Conservation (phyloP, 2,797 vertebrate genomes). For the Cyprinodon diabolis region DNA sequence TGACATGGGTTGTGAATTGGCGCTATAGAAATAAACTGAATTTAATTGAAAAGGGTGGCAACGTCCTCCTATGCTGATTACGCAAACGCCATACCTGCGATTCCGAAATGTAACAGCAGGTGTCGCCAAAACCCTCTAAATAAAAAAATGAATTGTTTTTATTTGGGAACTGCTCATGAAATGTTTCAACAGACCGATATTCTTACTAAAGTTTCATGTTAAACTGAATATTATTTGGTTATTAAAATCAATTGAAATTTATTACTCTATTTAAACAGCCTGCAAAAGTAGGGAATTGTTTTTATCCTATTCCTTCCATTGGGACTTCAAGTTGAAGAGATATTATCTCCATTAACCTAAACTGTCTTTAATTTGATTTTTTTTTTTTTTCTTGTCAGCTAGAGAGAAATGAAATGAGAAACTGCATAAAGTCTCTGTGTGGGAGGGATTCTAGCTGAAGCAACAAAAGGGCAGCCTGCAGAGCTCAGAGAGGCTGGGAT, state of each 20-base stretch:
- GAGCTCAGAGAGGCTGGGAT: constrained; percentile 43
- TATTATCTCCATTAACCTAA: background rate
- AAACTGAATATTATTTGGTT: background rate
- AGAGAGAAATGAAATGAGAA: constrained; percentile 11
- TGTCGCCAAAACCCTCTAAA: constrained; percentile 20
- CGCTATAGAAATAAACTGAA: no score
- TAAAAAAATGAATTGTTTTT: background rate
- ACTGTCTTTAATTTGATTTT: background rate
- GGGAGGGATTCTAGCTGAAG: constrained; percentile 75
- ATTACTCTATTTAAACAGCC: background rate
- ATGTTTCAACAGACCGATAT: background rate
- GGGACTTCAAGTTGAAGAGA: background rate
- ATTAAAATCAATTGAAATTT: background rate
- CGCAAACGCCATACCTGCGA: background rate
- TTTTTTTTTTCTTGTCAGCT: background rate
- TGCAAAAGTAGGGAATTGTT: background rate
- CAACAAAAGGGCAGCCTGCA: constrained; percentile 48
- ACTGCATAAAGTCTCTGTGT: constrained; percentile 43
- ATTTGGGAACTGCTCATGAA: background rate
- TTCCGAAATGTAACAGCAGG: constrained; percentile 26
- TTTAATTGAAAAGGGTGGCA: background rate
- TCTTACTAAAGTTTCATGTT: background rate
- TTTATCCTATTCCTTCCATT: background rate
- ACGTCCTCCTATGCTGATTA: background rate
- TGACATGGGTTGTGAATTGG: no score